Conservation (phyloP, 1,140 invertebrate species). For the Copidosoma floridanum region DNA sequence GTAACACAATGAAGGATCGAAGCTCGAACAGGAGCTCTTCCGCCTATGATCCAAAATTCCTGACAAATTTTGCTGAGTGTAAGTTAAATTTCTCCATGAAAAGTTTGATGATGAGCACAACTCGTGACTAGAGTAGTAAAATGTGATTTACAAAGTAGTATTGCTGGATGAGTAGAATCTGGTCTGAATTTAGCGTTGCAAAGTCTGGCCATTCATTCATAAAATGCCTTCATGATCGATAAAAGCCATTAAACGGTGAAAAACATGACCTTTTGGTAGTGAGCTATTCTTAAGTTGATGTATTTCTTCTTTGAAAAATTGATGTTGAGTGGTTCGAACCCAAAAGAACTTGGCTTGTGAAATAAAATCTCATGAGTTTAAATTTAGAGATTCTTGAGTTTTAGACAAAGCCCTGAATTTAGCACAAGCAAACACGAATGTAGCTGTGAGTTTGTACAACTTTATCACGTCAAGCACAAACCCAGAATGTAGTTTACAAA, state of each 20-base stretch:
- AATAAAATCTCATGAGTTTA: too few relatives aligned
- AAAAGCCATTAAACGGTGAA: slow-evolving; percentile 14
- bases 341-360: background rate
- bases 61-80: too few relatives aligned
- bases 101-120: too few relatives aligned
- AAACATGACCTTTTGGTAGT: too few relatives aligned
- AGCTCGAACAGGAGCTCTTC: slow-evolving; percentile 7
- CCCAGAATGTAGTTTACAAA: background rate
- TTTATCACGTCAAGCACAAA: slow-evolving; percentile 1
- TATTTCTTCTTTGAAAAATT: background rate
- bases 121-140: slow-evolving; percentile 30
- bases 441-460: slow-evolving; percentile 9
- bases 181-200: too few relatives aligned
- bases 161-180: background rate
- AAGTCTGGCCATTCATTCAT: slow-evolving; percentile 2
- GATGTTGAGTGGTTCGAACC: background rate
- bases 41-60: too few relatives aligned
- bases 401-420: background rate
- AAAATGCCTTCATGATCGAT: background rate
- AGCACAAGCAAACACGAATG: background rate
- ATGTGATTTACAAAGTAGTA: background rate
- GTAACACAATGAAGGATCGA: too few relatives aligned
- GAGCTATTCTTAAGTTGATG: too few relatives aligned
- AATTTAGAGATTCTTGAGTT: slow-evolving; percentile 5
- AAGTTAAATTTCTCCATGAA: too few relatives aligned